These are phyloP conservation scores for Asobara japonica DNA, from an alignment of 1,140 invertebrate genomes.

Conservation along the genomic window DNA sequence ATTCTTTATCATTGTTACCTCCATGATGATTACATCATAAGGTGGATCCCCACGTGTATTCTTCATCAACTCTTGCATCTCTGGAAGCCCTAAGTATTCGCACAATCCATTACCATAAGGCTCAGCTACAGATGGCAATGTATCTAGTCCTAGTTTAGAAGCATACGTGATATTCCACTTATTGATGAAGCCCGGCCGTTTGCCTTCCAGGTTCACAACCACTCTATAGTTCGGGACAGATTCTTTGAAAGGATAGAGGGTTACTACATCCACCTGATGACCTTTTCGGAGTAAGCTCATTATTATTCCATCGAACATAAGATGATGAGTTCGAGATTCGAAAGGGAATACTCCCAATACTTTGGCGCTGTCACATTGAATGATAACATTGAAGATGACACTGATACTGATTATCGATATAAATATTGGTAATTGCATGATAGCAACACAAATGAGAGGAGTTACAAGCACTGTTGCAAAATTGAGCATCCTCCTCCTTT, in stretches of 20 bases:
- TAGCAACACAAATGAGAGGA: too few species aligned
- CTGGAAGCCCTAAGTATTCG: conserved; percentile 27
- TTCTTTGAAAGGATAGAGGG: conserved; percentile 39
- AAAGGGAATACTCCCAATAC: background rate
- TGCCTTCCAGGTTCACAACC: background rate
- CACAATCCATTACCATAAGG: conserved; percentile 23
- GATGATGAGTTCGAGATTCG: conserved; percentile 53
- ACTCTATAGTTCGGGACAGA: conserved; percentile 44
- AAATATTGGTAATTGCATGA: too few species aligned
- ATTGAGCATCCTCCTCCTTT: too few species aligned
- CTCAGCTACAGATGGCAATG: background rate
- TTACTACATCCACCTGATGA: conserved; percentile 56
- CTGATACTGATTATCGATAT: too few species aligned
- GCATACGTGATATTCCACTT: background rate
- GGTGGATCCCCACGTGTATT: conserved; percentile 48
- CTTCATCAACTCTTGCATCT: conserved; percentile 43
- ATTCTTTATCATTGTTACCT: conserved; percentile 35
- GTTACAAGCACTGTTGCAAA: too few species aligned
- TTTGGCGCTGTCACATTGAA: background rate
- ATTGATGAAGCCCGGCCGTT: conserved; percentile 17
- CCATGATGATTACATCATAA: conserved; percentile 47
- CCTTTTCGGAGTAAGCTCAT: conserved; percentile 51
- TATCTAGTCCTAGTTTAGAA: background rate
- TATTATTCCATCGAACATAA: conserved; percentile 51
- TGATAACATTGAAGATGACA: too few species aligned